phyloP scores from a whole-genome alignment of 2,797 vertebrate species.

The Oreonectes daqikongensis region DNA sequence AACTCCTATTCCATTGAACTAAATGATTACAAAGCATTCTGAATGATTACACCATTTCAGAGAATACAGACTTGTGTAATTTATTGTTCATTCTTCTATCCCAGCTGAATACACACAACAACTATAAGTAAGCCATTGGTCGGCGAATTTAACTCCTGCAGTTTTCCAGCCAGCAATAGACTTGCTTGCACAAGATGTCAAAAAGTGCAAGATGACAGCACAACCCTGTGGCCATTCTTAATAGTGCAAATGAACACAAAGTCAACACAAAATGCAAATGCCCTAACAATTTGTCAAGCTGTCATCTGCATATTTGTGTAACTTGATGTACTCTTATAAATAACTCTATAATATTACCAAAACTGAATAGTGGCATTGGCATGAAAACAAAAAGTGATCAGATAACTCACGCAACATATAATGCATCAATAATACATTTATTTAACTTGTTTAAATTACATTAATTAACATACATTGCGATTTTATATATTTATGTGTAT shows the following conservation, averaged over 20 bases:
- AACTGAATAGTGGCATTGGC: not conserved
- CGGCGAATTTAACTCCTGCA: too few relatives aligned
- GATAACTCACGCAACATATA: not conserved
- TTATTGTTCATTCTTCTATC: too few relatives aligned
- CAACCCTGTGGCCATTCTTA: constrained; percentile 38
- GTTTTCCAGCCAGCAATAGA: not conserved
- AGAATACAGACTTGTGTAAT: too few relatives aligned
- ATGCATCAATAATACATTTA: not conserved
- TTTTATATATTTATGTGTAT: not conserved
- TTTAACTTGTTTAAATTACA: not conserved
- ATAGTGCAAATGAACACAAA: constrained; percentile 26
- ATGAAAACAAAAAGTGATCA: not conserved
- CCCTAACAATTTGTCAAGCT: not conserved
- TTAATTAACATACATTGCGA: not conserved
- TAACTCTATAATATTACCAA: not conserved
- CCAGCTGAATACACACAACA: too few relatives aligned
- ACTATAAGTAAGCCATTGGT: too few relatives aligned
- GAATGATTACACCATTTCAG: not conserved
- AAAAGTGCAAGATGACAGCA: constrained; percentile 18
- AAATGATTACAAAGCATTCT: not conserved
- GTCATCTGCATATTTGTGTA: constrained; percentile 5
- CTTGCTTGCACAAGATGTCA: not conserved
- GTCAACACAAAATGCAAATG: too few relatives aligned
- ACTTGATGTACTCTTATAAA: not conserved
- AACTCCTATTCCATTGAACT: not conserved